Evolutionary conservation across 1,140 invertebrate species (phyloP).

Genomic region (Ceratina japonica): DNA sequence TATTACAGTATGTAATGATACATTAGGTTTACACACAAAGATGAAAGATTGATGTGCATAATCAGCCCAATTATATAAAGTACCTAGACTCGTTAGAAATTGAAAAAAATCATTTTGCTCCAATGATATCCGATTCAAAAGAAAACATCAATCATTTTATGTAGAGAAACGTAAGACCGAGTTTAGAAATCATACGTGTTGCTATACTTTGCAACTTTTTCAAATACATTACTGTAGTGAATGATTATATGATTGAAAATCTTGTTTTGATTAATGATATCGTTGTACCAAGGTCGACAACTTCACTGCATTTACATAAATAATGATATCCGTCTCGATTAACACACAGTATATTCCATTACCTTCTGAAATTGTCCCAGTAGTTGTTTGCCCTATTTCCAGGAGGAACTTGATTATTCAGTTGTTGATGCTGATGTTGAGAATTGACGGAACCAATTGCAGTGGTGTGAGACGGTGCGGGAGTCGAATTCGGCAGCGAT

Average conservation of each 20-base stretch:
- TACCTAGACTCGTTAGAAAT: conserved; percentile 39
- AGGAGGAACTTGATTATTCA: conserved; percentile 93
- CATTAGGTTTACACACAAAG: conserved; percentile 63
- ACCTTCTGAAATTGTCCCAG: conserved; percentile 95
- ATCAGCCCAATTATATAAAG: conserved; percentile 46
- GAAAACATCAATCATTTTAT: conserved; percentile 14
- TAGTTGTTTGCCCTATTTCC: conserved; percentile 94
- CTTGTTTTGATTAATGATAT: conserved; percentile 8
- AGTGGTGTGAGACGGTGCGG: conserved; percentile 57
- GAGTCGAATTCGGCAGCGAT: conserved; percentile 68
- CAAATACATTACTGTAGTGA: conserved; percentile 17
- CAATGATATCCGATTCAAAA: conserved; percentile 18
- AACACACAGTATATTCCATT: conserved; percentile 68
- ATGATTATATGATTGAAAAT: conserved; percentile 30
- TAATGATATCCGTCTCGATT: conserved; percentile 8
- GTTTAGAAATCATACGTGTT: conserved; percentile 19
- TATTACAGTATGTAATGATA: conserved; percentile 62
- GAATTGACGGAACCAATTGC: conserved; percentile 50
- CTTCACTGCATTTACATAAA: conserved; percentile 3
- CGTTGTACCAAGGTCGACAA: conserved; percentile 9
- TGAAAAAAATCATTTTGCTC: conserved; percentile 2
- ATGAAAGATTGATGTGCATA: conserved; percentile 36
- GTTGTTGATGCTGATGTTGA: conserved; percentile 75
- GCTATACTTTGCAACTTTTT: not conserved
- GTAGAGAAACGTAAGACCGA: conserved; percentile 18